Percentiles rank a stretch among this genome's conserved stretches.
Evolutionary conservation across 2,113 vertebrate species (phyloP).

Genomic region (Syngnathus scovelli): DNA sequence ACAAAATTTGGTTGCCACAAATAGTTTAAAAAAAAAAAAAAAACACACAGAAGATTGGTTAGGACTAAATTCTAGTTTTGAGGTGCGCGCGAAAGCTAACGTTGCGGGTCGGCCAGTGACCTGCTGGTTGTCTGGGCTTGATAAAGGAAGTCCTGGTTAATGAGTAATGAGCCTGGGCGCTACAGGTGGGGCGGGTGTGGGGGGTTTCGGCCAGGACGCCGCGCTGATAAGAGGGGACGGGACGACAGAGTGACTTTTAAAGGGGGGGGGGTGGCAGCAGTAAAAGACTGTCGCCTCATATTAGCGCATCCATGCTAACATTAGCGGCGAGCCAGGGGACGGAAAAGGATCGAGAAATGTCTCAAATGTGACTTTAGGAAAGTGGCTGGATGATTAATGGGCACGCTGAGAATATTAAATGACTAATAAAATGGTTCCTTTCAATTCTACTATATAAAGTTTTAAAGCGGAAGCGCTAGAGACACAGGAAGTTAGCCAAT

Average conservation of each 20-base stretch:
- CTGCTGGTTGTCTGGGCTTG: slow-evolving; percentile 62
- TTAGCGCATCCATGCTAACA: neutral
- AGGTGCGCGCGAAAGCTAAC: slow-evolving; percentile 26
- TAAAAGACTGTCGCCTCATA: neutral
- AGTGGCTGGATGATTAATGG: neutral
- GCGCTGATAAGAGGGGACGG: slow-evolving; percentile 53
- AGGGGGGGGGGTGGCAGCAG: slow-evolving; percentile 22
- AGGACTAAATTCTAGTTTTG: neutral
- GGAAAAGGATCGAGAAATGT: neutral
- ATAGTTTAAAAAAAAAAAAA: no score
- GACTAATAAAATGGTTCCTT: no score
- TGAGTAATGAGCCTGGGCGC: slow-evolving; percentile 59
- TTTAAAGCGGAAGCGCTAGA: neutral
- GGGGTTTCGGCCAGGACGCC: slow-evolving; percentile 17
- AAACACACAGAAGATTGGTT: no score
- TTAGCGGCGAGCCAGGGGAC: neutral
- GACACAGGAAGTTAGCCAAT: neutral
- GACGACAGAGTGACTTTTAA: slow-evolving; percentile 28
- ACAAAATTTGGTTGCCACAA: no score
- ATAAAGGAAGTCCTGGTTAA: slow-evolving; percentile 72
- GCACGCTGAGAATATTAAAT: neutral
- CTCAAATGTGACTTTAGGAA: neutral
- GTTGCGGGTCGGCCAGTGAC: slow-evolving; percentile 55
- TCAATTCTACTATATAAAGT: neutral
- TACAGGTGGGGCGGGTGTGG: slow-evolving; percentile 56